Evolutionary conservation across 2,113 vertebrate genomes (phyloP), one percentile per base, ranked within the genome.

Genomic region (Trochalopteron elliotii): DNA sequence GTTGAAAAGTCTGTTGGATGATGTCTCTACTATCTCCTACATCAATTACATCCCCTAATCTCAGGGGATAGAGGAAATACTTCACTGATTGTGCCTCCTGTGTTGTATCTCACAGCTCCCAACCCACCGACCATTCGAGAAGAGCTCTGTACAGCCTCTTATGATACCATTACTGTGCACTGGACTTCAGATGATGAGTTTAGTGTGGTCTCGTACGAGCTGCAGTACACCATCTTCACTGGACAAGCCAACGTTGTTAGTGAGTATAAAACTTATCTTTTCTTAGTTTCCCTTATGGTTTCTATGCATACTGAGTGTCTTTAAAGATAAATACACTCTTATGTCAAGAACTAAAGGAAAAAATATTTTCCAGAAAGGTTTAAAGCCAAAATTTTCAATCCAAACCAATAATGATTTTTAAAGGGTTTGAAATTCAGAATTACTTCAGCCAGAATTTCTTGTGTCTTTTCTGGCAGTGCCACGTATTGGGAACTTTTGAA

Each of bases 121-220:
- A 99, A 98, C 97, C 98, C 99, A 57, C 99, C 99, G 49, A 98
- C 98, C 57, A 99, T 99, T 97, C 98, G 99, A 49, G 99, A 99
- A 98, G 99, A 99, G 95, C 98, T 99, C 78, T 99, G 99, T 83
- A 99, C 99, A 9, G 99, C 99, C 63, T 99, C 99, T 8, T 99
- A 99, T 52, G 99, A 99, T 94, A 99, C 99, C 10, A 99, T 99
- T 94, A 99, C 99, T 8, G 99, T 99, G 70, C 99, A 99, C 96
- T 99, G 99, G 99, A 99, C 99, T 0, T 99, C 99, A 0, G 99
- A 99, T 45, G 99, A 99, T 61, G 99, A 99, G 94, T 99, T 99
- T 97, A 98, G 98, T 11, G 99, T 99, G 50, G 98, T 99, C 49
- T 99, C 99, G 12, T 99, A 99, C 0, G 99, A 99, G 95, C 98